Conservation (phyloP, 2,113 vertebrate species). For the Brienomyrus brachyistius region DNA sequence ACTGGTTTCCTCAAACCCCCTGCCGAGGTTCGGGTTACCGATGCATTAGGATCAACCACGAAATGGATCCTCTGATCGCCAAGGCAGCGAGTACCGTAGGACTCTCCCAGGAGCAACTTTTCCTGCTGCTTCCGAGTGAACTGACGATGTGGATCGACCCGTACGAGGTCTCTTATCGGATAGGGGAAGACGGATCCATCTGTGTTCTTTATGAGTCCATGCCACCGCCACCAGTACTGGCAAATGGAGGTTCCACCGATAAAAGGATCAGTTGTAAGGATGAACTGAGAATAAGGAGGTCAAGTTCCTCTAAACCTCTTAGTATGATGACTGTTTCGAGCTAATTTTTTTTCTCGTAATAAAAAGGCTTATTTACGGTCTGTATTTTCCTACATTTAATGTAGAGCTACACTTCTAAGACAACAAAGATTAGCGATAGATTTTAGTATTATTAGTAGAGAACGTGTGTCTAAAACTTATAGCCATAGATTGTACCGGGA, state of each 20-base stretch:
- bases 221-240: conserved; percentile 29
- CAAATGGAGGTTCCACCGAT: conserved; percentile 37
- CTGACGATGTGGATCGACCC: conserved; percentile 69
- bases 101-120: conserved; percentile 58
- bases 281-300: conserved; percentile 49
- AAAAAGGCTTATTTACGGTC: conserved; percentile 23
- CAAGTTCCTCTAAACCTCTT: conserved; percentile 56
- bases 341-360: conserved; percentile 42
- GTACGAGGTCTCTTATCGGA: conserved; percentile 68
- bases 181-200: conserved; percentile 67
- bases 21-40: conserved; percentile 66
- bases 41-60: conserved; percentile 68
- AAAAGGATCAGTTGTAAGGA: conserved; percentile 55
- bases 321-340: conserved; percentile 62
- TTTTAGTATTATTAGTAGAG: conserved; percentile 37
- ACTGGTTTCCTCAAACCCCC: conserved; percentile 65
- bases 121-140: conserved; percentile 64
- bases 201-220: conserved; percentile 63
- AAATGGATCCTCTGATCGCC: conserved; percentile 67
- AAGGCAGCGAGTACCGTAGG: conserved; percentile 60
- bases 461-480: conserved; percentile 37
- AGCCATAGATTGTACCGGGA: conserved; percentile 41
- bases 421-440: background rate
- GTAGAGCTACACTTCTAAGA: conserved; percentile 23
- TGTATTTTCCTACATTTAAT: conserved; percentile 35